Conservation (phyloP, 2,888 invertebrate genomes). For the Stictocephala bisonia region DNA sequence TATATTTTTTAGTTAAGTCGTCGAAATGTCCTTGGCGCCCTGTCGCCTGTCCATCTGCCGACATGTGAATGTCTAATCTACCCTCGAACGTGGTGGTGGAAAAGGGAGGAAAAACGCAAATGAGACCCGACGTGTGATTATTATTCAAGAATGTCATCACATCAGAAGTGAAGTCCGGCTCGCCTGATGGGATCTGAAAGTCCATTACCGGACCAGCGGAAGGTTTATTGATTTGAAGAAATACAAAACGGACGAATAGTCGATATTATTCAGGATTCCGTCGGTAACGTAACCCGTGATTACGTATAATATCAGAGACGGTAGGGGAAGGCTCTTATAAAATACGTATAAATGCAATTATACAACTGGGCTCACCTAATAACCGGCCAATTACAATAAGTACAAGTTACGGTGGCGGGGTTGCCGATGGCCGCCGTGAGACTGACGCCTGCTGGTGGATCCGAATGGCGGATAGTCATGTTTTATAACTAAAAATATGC, state of each 20-base stretch:
- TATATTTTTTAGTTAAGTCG: no score
- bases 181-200: conserved; percentile 7
- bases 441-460: no score
- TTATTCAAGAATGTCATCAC: no score
- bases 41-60: no score
- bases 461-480: no score
- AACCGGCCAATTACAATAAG: conserved; percentile 48
- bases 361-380: conserved; percentile 42
- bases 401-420: conserved; percentile 40
- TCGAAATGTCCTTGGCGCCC: no score
- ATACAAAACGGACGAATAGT: conserved; percentile 31
- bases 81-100: no score
- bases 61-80: no score
- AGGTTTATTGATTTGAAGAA: conserved; percentile 49
- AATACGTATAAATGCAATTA: conserved; percentile 50
- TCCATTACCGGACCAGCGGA: conserved; percentile 37
- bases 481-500: no score
- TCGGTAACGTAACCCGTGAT: not conserved
- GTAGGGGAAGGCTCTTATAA: conserved; percentile 38
- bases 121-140: no score
- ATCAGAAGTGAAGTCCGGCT: no score
- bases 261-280: conserved; percentile 43
- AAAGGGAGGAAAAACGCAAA: no score
- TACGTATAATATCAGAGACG: not conserved
- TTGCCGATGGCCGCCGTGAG: not conserved